Conservation (phyloP, 1,140 invertebrate genomes). For the Drosophila parvula region DNA sequence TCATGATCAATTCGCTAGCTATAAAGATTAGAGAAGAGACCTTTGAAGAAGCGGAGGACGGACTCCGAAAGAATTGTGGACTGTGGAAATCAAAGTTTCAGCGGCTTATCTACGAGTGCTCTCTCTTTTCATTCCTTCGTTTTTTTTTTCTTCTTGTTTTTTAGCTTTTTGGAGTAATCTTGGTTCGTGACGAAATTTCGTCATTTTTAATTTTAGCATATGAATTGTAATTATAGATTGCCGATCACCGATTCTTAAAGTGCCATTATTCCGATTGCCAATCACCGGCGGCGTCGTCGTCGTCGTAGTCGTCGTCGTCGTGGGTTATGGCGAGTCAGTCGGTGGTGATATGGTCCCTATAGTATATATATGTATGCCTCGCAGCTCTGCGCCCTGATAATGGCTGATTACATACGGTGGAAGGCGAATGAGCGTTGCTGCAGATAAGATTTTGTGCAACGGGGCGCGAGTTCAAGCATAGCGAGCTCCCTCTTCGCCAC, state of each 20-base stretch:
- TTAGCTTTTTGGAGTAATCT: conserved; percentile 2
- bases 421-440: conserved; percentile 25
- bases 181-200: conserved; percentile 51
- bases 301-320: not conserved
- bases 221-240: conserved; percentile 76
- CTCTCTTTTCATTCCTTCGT: conserved; percentile 10
- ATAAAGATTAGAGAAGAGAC: conserved; percentile 17
- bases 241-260: conserved; percentile 25
- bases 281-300: conserved; percentile 15
- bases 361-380: conserved; percentile 12
- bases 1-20: conserved; percentile 34
- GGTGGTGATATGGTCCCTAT: not conserved
- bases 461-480: conserved; percentile 62
- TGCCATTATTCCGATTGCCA: conserved; percentile 31
- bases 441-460: conserved; percentile 77
- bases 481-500: not conserved
- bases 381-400: conserved; percentile 33
- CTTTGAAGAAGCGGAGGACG: not conserved
- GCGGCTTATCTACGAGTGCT: conserved; percentile 31
- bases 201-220: conserved; percentile 78
- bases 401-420: conserved; percentile 55
- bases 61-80: not conserved
- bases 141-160: conserved; percentile 2
- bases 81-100: conserved; percentile 37
- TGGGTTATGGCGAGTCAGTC: conserved; percentile 24